Base-by-base conservation (phyloP, 2,113 vertebrate genomes). In the Taxidea taxus region DNA sequence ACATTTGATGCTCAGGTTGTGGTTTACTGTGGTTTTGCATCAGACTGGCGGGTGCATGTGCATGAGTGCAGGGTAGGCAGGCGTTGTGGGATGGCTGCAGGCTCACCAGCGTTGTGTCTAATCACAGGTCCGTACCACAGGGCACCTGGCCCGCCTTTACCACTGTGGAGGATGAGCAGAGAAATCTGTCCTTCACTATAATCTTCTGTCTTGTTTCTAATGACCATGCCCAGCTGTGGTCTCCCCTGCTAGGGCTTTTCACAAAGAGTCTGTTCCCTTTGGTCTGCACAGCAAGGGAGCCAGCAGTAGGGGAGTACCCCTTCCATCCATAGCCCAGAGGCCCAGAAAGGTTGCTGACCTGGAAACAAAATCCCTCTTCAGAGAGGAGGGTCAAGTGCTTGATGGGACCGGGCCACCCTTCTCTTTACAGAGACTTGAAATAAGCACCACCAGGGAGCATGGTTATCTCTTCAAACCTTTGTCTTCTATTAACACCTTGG, bases 21-120 rank as follows among this genome's bases (percentile, higher is more conserved):
- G 34, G 23, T 49, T 54, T 34, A 18, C 14, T 16, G 56, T 44
- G 23, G 13, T 37, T 80, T 34, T 16, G 42, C 42, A 44, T 39
- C 39, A 49, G 56, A 56, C 9, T 3, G 9, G 29, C 54, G 18
- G 62, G 47, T 4, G 31, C 27, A 15, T 7, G 27, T 31, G 25
- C 0, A 0, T 42, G 70, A 4, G 21, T 11, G 44, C 1, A 0
- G 23, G 47, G 10, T 14, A 56, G 37, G 51, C 8, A 18, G 62
- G 64, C 25, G 14, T 42, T 83, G 51, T 23, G 23, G 39, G 20
- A 25, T 20, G 37, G 27, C n/a, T 4, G 5, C 23, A n/a, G 80
- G 39, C 58, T 66, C 13, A 1, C 39, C 4, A 18, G 23, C n/a
- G 11, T 1, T 4, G 34, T 77, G 34, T 60, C 1, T 13, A 7